Conservation (phyloP, 2,797 vertebrate genomes). For the Silurus lanzhouensis region DNA sequence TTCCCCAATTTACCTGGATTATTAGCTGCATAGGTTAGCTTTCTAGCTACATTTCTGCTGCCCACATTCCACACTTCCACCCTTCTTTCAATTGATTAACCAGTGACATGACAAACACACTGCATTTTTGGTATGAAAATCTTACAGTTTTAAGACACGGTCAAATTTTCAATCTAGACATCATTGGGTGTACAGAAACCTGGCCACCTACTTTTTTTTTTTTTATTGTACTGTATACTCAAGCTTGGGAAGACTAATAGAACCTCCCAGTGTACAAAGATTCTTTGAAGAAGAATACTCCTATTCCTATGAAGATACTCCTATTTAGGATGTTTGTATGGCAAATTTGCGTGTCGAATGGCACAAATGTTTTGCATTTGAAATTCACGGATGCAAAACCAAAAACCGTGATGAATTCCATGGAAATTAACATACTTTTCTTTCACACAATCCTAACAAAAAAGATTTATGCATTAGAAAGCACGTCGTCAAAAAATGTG, state of each 20-base stretch:
- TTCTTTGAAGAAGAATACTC: too few relatives aligned
- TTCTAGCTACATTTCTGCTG: neutral
- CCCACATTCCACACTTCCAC: neutral
- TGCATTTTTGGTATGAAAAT: neutral
- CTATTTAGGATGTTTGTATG: neutral
- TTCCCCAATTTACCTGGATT: neutral
- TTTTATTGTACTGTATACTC: neutral
- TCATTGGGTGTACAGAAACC: neutral
- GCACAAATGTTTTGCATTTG: neutral
- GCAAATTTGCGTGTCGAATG: neutral
- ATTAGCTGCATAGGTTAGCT: neutral
- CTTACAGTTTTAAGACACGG: neutral
- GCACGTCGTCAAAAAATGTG: neutral
- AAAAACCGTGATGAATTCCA: neutral
- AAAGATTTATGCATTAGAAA: neutral
- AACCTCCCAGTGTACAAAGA: neutral
- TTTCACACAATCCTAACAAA: neutral
- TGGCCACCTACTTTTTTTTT: neutral
- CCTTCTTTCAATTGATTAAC: too few relatives aligned
- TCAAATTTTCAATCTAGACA: neutral
- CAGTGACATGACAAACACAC: neutral
- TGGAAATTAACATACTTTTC: neutral
- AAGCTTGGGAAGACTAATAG: neutral
- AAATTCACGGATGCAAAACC: neutral
- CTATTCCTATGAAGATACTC: neutral